A percentile compares a stretch with the other conserved stretches of the same genome.
These are phyloP conservation scores for Lerema accius DNA, from an alignment of 1,140 invertebrate species.

Conservation along the genomic window DNA sequence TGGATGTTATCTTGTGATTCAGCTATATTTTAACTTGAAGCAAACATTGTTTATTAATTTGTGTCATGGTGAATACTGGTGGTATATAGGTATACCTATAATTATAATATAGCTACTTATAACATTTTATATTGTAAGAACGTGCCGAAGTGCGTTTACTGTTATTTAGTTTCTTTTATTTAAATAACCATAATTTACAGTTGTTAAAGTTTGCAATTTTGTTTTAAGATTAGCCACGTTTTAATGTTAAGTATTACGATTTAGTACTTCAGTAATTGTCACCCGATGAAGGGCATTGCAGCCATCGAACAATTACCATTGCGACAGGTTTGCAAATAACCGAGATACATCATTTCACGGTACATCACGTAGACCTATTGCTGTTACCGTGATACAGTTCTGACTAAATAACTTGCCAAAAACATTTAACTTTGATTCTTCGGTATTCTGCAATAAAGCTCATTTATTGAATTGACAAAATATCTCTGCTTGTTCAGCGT, in stretches of 20 bases:
- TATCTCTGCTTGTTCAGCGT: slow-evolving; percentile 45
- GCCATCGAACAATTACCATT: background rate
- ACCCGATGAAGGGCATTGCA: background rate
- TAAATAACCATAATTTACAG: too few relatives aligned
- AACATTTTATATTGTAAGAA: too few relatives aligned
- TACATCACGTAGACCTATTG: slow-evolving; percentile 39
- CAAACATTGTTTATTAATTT: too few relatives aligned
- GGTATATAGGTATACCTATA: too few relatives aligned
- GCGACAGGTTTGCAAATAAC: slow-evolving; percentile 14
- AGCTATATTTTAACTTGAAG: too few relatives aligned
- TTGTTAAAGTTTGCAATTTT: background rate
- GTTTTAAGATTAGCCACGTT: background rate
- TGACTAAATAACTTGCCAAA: background rate
- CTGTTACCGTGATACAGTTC: slow-evolving; percentile 49
- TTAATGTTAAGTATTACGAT: too few relatives aligned
- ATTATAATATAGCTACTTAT: too few relatives aligned
- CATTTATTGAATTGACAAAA: background rate
- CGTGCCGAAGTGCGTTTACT: too few relatives aligned
- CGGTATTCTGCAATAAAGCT: background rate
- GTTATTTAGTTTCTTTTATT: too few relatives aligned
- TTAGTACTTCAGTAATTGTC: background rate
- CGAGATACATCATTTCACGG: slow-evolving; percentile 5
- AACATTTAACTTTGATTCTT: background rate
- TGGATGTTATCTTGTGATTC: too few relatives aligned
- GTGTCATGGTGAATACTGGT: too few relatives aligned